phyloP scores from a whole-genome alignment of 2,797 vertebrate genomes.

The Protonibea diacanthus region DNA sequence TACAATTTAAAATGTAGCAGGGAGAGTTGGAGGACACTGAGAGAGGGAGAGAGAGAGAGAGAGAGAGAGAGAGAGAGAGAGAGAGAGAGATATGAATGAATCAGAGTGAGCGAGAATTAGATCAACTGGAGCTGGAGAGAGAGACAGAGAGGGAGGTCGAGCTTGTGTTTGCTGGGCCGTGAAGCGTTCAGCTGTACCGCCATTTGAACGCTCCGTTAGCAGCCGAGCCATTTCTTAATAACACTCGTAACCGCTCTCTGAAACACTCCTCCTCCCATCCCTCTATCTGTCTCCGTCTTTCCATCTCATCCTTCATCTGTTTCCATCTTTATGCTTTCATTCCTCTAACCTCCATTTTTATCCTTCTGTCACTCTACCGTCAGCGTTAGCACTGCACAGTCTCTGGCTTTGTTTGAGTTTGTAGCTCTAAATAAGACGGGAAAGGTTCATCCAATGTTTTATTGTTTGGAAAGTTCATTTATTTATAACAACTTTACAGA shows the following conservation, averaged over 20 bases:
- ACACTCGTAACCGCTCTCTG: constrained; percentile 56
- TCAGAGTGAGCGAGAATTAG: constrained; percentile 39
- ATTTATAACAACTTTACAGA: background rate
- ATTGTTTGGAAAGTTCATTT: too few species aligned
- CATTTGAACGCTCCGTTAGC: constrained; percentile 62
- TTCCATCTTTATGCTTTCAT: background rate
- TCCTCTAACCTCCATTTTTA: background rate
- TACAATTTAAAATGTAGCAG: constrained; percentile 58
- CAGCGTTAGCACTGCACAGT: background rate
- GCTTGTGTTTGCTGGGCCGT: constrained; percentile 58
- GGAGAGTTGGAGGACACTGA: constrained; percentile 60
- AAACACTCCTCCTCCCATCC: constrained; percentile 23
- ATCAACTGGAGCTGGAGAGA: constrained; percentile 25
- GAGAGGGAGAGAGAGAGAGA: constrained; percentile 15
- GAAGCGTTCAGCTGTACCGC: constrained; percentile 57
- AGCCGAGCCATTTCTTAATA: constrained; percentile 65
- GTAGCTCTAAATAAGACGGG: accelerated
- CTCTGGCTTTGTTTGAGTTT: background rate
- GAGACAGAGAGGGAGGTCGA: constrained; percentile 25
- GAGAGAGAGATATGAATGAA: constrained; percentile 6
- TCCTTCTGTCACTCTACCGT: background rate
- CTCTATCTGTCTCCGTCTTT: background rate
- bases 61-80: constrained; percentile 37
- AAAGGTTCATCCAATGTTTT: background rate
- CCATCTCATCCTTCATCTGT: background rate